phyloP scores from a whole-genome alignment of 2,797 vertebrate genomes.

The Rhynchonycteris naso region DNA sequence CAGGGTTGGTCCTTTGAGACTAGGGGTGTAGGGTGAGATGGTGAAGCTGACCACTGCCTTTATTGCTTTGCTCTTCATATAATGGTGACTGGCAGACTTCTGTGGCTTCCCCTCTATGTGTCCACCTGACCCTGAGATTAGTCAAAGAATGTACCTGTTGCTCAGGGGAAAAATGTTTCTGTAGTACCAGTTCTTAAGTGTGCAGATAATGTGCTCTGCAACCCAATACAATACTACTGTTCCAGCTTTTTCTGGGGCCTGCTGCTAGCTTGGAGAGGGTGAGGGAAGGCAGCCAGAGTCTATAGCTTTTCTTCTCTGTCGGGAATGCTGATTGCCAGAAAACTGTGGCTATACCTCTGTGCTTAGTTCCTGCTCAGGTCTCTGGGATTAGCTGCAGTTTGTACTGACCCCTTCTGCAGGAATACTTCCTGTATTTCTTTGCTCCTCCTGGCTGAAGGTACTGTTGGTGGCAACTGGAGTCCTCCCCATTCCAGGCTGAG shows the following conservation, averaged over 20 bases:
- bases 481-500: background rate
- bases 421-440: background rate
- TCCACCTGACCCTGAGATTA: no score
- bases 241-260: no score
- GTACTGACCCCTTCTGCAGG: background rate
- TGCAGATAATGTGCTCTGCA: no score
- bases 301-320: background rate
- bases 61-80: no score
- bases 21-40: no score
- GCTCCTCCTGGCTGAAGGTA: background rate
- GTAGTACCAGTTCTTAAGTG: background rate
- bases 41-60: no score
- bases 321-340: background rate
- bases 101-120: no score
- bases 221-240: no score
- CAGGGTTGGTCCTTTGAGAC: no score
- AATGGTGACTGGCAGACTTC: no score
- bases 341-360: background rate
- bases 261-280: no score
- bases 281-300: background rate
- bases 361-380: background rate
- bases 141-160: no score
- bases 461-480: background rate
- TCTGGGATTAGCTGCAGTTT: background rate
- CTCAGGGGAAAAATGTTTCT: background rate